Conservation (phyloP, 2,797 vertebrate species). For the Tachyglossus aculeatus region DNA sequence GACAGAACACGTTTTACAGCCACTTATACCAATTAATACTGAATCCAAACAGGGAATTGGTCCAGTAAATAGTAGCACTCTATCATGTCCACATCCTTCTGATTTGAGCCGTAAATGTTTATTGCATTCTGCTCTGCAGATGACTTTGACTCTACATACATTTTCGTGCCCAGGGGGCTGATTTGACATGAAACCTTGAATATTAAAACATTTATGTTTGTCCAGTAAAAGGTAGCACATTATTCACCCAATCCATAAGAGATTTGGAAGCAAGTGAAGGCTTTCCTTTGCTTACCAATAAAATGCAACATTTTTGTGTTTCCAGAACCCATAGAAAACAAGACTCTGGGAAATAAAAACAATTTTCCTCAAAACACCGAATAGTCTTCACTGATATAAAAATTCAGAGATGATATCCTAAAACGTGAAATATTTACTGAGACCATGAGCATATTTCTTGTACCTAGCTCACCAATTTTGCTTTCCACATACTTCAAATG, state of each 20-base stretch:
- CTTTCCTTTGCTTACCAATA: background rate
- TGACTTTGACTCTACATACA: background rate
- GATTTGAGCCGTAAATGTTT: background rate
- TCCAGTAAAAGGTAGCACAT: background rate
- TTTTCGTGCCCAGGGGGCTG: background rate
- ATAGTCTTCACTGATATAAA: constrained; percentile 1
- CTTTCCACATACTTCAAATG: background rate
- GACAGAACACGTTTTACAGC: constrained; percentile 28
- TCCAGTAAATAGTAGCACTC: constrained; percentile 16
- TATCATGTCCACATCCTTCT: background rate
- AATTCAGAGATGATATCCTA: background rate
- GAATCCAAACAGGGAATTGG: background rate
- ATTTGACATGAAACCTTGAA: constrained; percentile 7
- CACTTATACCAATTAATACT: constrained; percentile 18
- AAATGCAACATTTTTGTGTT: background rate
- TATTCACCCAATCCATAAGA: background rate
- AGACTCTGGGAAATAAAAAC: background rate
- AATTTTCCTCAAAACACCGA: background rate
- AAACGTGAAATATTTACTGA: background rate
- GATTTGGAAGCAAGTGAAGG: background rate
- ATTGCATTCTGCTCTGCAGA: background rate
- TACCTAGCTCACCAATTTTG: background rate
- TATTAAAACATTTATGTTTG: background rate
- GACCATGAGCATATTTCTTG: background rate
- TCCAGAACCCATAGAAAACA: background rate